Conservation (phyloP, 2,113 vertebrate genomes). For the Eurystomus gularis region DNA sequence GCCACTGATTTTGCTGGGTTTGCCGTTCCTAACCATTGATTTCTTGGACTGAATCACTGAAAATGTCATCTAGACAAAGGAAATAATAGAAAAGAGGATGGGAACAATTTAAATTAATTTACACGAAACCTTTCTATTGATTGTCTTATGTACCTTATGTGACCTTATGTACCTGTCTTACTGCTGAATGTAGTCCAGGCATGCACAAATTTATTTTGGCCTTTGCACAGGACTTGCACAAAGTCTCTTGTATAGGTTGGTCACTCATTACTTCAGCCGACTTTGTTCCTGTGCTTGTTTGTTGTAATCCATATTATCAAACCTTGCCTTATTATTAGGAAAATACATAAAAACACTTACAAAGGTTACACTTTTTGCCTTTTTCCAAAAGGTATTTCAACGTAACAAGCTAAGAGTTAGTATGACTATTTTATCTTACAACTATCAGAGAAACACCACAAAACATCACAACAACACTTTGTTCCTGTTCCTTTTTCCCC, state of each 20-base stretch:
- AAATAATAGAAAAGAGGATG: not conserved
- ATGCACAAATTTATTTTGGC: not conserved
- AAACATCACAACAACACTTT: not conserved
- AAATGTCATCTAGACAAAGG: not conserved
- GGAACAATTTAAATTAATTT: not conserved
- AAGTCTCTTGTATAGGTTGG: not conserved
- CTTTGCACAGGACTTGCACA: not conserved
- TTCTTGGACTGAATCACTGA: not conserved
- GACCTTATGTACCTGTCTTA: not conserved
- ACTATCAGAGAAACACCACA: not conserved
- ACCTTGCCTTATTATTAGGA: not conserved
- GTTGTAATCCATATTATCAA: not conserved
- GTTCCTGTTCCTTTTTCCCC: not conserved
- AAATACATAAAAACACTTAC: not conserved
- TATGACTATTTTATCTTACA: not conserved
- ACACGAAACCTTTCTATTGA: not conserved
- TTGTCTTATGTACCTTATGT: not conserved
- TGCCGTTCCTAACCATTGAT: not conserved
- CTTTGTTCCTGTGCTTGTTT: not conserved
- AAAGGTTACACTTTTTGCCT: not conserved
- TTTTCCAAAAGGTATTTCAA: not conserved
- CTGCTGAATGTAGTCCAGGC: not conserved
- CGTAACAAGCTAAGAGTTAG: not conserved
- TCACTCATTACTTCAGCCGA: not conserved
- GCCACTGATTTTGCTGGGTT: not conserved